Evolutionary conservation across 1,140 invertebrate species (phyloP), one percentile per base, ranked within the genome.

Genomic region (Nebria ingens): DNA sequence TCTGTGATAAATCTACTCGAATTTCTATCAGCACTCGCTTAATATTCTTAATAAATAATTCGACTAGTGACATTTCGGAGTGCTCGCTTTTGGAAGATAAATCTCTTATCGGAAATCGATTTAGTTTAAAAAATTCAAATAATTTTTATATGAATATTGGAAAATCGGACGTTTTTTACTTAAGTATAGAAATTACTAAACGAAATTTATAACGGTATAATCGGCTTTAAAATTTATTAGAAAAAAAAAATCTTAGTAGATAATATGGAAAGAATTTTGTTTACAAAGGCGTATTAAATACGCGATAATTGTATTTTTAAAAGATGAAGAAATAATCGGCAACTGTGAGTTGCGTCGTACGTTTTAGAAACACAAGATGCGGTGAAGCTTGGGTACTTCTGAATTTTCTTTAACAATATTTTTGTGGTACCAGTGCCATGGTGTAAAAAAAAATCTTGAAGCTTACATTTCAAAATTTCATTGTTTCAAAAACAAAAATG

Each of bases 291-390:
- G 40, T 45, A 45, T 45, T 4, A 9, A 17, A 45, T 45, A 45
- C 40, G 40, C 40, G 6, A 9, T 45, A 45, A 45, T 12, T 11
- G 15, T 45, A 45, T 45, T 6, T 45, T 45, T 45, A 11, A 45
- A 45, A 45, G 9, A 45, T 45, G n/a, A n/a, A n/a, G n/a, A 11
- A 45, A 45, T 11, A 11, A 45, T 17, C 15, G 40, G 40, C 40
- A 45, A 45, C 40, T 45, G 17, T 45, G 15, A 45, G 40, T 45
- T 45, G 40, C n/a, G n/a, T 34, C 25, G 25, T 34, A 34, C 25
- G 40, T 45, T 45, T 45, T 45, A 45, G 40, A 45, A 45, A 45
- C 9, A 9, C 40, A 45, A 6, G 40, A 45, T 11, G 40, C 40
- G 40, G 6, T 45, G 9, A 9, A 45, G 40, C 17, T 45, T 45